Conservation (phyloP, 2,888 invertebrate species). For the Plagodis pulveraria region DNA sequence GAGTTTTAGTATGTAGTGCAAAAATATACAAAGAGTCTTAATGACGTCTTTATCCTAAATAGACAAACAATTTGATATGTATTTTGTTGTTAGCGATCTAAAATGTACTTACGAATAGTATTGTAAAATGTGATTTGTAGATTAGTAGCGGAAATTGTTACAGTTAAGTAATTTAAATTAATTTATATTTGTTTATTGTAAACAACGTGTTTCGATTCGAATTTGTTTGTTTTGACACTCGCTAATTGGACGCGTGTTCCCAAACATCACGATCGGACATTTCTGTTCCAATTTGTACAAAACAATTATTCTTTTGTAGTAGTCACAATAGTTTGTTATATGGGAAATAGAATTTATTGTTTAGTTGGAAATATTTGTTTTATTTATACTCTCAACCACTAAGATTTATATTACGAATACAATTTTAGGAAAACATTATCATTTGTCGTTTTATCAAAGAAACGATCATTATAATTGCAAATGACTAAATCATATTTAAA, state of each 20-base stretch:
- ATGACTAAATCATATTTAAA: constrained; percentile 15
- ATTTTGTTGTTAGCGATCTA: background rate
- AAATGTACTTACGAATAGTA: background rate
- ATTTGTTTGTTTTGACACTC: constrained; percentile 34
- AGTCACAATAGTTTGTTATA: constrained; percentile 62
- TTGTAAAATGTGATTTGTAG: constrained; percentile 14
- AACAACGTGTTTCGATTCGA: constrained; percentile 26
- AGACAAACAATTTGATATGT: too few relatives aligned
- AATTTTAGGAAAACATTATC: background rate
- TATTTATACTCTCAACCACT: constrained; percentile 44
- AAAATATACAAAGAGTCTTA: too few relatives aligned
- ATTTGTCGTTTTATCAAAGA: constrained; percentile 7
- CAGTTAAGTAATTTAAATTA: constrained; percentile 12
- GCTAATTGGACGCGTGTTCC: constrained; percentile 30
- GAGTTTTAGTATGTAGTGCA: too few relatives aligned
- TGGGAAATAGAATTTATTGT: constrained; percentile 63
- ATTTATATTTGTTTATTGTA: constrained; percentile 10
- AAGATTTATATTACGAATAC: too few relatives aligned
- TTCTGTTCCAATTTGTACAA: constrained; percentile 59
- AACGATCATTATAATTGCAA: constrained; percentile 27
- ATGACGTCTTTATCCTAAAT: too few relatives aligned
- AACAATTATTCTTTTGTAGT: constrained; percentile 59
- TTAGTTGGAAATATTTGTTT: constrained; percentile 60
- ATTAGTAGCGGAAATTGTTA: constrained; percentile 7
- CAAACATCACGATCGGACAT: constrained; percentile 39